Conservation (phyloP, 2,888 invertebrate genomes). For the Thecocarcelia acutangulata region DNA sequence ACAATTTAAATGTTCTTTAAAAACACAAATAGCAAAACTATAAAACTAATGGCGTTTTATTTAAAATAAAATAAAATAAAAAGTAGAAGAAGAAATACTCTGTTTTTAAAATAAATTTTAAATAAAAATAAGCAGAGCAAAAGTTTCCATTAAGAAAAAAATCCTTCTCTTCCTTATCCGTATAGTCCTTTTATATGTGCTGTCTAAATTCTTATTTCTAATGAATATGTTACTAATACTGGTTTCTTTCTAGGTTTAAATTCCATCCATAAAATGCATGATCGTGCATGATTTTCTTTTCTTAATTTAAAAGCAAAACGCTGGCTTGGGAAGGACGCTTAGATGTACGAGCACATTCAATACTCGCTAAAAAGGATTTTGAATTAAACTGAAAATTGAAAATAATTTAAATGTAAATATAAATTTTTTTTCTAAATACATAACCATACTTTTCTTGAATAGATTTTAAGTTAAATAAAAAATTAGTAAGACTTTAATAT, state of each 20-base stretch:
- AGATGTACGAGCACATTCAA: neutral
- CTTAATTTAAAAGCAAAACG: conserved; percentile 13
- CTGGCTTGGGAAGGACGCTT: conserved; percentile 1
- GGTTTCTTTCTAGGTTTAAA: conserved; percentile 67
- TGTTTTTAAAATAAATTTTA: neutral
- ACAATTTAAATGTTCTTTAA: conserved; percentile 46
- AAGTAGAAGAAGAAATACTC: neutral
- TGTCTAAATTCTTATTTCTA: too few species aligned
- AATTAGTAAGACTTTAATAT: neutral
- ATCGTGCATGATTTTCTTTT: conserved; percentile 27
- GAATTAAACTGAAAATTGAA: conserved; percentile 48
- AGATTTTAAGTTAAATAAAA: conserved; percentile 48
- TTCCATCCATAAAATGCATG: conserved; percentile 20
- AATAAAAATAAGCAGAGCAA: conserved; percentile 5
- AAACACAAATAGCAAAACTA: conserved; percentile 22
- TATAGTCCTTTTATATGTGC: conserved; percentile 12
- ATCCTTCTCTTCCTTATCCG: neutral
- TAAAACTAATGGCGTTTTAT: conserved; percentile 46
- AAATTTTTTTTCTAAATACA: conserved; percentile 18
- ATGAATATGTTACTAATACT: conserved; percentile 61
- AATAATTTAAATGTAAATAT: conserved; percentile 65
- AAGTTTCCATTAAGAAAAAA: neutral
- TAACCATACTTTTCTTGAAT: conserved; percentile 19
- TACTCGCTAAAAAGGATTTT: conserved; percentile 31
- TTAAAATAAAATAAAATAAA: conserved; percentile 18